Percentiles rank a stretch among this genome's conserved stretches.
Conservation (phyloP, 1,140 invertebrate genomes). For the Lysiphlebus fabarum region DNA sequence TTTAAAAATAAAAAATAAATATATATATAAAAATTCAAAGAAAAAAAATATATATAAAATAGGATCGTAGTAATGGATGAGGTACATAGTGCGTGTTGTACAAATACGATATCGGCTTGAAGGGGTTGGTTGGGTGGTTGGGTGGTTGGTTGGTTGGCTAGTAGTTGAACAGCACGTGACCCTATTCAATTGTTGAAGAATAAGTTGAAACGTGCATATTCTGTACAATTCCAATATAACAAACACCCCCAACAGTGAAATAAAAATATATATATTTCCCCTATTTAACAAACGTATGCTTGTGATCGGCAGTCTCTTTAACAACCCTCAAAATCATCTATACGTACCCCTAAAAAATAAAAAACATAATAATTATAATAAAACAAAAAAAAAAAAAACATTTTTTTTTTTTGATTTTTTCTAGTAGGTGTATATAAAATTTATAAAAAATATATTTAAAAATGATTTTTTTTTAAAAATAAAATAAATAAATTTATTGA, state of each 20-base stretch:
- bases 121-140: constrained; percentile 9
- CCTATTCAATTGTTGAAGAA: constrained; percentile 16
- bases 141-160: too few species aligned
- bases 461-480: background rate
- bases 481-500: background rate
- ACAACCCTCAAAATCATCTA: background rate
- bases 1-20: constrained; percentile 13
- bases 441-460: too few species aligned
- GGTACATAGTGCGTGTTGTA: constrained; percentile 31
- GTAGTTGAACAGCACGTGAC: background rate
- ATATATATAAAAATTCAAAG: constrained; percentile 8
- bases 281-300: constrained; percentile 24
- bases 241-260: constrained; percentile 29
- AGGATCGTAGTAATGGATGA: constrained; percentile 31
- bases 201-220: constrained; percentile 7
- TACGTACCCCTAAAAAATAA: background rate
- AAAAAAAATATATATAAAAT: constrained; percentile 30
- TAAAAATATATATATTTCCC: constrained; percentile 25
- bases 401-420: too few species aligned
- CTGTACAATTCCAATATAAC: constrained; percentile 22
- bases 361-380: background rate
- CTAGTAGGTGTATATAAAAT: too few species aligned
- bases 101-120: constrained; percentile 33
- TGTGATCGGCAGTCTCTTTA: constrained; percentile 3
- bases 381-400: constrained; percentile 3